A percentile compares a stretch with the other conserved stretches of the same genome.
These are phyloP conservation scores for Patella caerulea DNA, from an alignment of 2,888 invertebrate species.

Conservation along the genomic window DNA sequence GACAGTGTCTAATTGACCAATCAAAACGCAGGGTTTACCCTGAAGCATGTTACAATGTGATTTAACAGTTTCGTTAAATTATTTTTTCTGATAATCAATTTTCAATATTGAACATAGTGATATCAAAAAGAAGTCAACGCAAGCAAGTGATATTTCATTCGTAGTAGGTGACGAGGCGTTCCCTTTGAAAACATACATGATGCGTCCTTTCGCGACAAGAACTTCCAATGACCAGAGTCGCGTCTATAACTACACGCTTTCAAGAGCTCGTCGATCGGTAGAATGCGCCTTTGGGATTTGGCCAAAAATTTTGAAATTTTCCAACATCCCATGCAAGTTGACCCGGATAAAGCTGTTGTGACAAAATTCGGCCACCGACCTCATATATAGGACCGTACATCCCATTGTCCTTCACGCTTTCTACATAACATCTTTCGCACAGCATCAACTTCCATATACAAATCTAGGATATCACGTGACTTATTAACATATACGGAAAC, in stretches of 20 bases:
- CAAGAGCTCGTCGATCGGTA: constrained; percentile 11
- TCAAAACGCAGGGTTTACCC: no score
- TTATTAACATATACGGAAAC: no score
- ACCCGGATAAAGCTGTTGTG: constrained; percentile 14
- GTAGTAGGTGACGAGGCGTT: constrained; percentile 21
- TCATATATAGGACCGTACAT: constrained; percentile 13
- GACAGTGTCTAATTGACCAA: no score
- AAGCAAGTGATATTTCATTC: constrained; percentile 9
- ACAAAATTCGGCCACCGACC: constrained; percentile 9
- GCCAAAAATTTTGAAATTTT: constrained; percentile 10
- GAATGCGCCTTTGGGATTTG: constrained; percentile 19
- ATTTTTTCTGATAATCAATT: no score
- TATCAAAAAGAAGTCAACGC: no score
- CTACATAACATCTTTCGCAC: no score
- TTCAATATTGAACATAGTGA: no score
- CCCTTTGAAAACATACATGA: constrained; percentile 19
- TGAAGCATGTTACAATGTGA: no score
- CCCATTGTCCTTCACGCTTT: neutral
- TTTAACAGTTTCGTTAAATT: no score
- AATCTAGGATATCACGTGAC: no score
- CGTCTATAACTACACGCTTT: constrained; percentile 13
- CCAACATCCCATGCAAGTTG: constrained; percentile 16
- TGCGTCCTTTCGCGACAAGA: constrained; percentile 13
- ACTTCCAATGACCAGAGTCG: neutral
- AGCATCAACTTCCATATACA: no score